phyloP scores from a whole-genome alignment of 1,140 invertebrate genomes.

The Asbolus verrucosus region DNA sequence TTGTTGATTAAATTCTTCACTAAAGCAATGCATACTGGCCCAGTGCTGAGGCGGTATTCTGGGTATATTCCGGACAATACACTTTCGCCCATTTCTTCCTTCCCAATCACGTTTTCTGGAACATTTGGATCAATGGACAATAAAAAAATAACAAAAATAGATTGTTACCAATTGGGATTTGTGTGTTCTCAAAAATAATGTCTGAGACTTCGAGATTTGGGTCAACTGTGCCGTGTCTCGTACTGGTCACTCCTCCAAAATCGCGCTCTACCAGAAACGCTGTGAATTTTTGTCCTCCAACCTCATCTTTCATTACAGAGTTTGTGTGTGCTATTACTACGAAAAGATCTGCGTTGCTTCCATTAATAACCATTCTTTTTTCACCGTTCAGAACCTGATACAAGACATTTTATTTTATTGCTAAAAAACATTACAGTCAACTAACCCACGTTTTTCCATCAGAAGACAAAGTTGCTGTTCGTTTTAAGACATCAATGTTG shows the following conservation, averaged over 20 bases:
- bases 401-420: too few relatives aligned
- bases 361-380: slow-evolving; percentile 68
- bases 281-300: slow-evolving; percentile 65
- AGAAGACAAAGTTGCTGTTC: slow-evolving; percentile 56
- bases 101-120: slow-evolving; percentile 30
- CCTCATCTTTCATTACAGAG: slow-evolving; percentile 59
- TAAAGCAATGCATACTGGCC: slow-evolving; percentile 62
- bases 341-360: slow-evolving; percentile 66
- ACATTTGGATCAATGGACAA: slow-evolving; percentile 1
- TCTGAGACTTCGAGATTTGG: slow-evolving; percentile 49
- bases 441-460: slow-evolving; percentile 64
- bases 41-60: slow-evolving; percentile 61
- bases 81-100: slow-evolving; percentile 53
- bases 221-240: neutral
- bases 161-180: slow-evolving; percentile 62
- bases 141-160: slow-evolving; percentile 12
- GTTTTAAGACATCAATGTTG: slow-evolving; percentile 62
- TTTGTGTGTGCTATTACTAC: slow-evolving; percentile 65
- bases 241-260: slow-evolving; percentile 74
- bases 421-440: slow-evolving; percentile 11
- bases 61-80: slow-evolving; percentile 59
- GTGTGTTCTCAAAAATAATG: slow-evolving; percentile 67
- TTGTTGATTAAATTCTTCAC: slow-evolving; percentile 66
- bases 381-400: slow-evolving; percentile 66
- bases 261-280: slow-evolving; percentile 83